Percentiles rank a stretch among this genome's conserved stretches.
These are phyloP conservation scores for Morelia viridis DNA, from an alignment of 2,797 vertebrate genomes.

Conservation along the genomic window DNA sequence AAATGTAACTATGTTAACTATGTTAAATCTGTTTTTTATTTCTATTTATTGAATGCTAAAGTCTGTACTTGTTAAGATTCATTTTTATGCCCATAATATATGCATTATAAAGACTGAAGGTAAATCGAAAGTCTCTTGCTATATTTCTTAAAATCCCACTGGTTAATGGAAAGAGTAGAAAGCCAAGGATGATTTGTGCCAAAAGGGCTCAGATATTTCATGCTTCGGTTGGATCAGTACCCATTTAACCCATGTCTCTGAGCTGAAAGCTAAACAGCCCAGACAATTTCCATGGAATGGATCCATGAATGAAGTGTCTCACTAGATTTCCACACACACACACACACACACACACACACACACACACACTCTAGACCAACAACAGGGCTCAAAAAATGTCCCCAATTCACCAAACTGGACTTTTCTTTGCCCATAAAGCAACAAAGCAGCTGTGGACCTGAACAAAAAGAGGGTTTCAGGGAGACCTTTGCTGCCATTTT, in stretches of 20 bases:
- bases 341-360: not conserved
- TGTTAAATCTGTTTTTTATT: slow-evolving; percentile 34
- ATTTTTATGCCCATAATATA: not conserved
- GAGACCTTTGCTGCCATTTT: not conserved
- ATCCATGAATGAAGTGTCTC: not conserved
- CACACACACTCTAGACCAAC: not conserved
- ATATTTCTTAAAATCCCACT: not conserved
- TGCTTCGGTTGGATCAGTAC: not conserved
- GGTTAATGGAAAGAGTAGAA: not conserved
- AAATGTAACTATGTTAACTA: no score
- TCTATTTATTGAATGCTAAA: not conserved
- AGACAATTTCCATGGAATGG: not conserved
- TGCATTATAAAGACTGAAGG: not conserved
- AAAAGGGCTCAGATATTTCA: not conserved
- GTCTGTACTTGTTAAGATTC: not conserved
- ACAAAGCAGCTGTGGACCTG: not conserved
- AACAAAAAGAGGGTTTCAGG: not conserved
- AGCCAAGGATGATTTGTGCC: not conserved
- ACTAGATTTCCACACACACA: not conserved
- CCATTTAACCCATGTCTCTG: not conserved
- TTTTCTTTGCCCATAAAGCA: not conserved
- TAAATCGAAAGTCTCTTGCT: not conserved
- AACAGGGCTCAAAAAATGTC: no score
- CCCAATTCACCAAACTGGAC: not conserved
- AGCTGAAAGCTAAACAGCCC: not conserved